Evolutionary conservation across 2,888 invertebrate species (phyloP), one percentile per base, ranked within the genome.

Genomic region (Panopea generosa): DNA sequence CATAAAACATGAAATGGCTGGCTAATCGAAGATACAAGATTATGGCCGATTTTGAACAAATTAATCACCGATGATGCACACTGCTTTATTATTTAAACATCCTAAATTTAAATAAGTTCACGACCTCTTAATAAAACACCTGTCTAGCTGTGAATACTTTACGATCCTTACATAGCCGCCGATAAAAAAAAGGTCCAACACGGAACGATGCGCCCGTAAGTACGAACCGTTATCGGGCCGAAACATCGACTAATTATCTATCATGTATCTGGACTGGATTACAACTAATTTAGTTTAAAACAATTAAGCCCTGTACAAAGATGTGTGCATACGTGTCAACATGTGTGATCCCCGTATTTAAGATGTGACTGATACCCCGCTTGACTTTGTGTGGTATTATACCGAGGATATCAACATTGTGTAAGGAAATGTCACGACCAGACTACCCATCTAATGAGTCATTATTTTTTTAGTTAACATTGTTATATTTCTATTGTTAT

Each of bases 301-400:
- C 74, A 74, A 74, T 63, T 24, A 57, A 47, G 45, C 72, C 77
- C 68, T 77, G 79, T 79, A 79, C 75, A 26, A 18, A 6, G 56
- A 60, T 49, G 71, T 53, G 66, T 75, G 52, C 56, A 38, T 26
- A 18, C 56, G 72, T 75, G 75, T 79, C 79, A 75, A 65, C 79
- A 79, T 79, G 66, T 63, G 65, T 11, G 72, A 68, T 77, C 72
- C n/a, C 20, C 47, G 26, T 45, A 63, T 65, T 71, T 52, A 59
- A 20, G 45, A 43, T 27, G 26, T 4, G 24, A 53, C 52, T 49
- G 38, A 70, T 24, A 27, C 45, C 62, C 40, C 49, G 49, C 47
- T 70, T 62, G 57, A 38, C 40, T 40, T 62, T 70, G 70, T 62
- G 70, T 70, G 70, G 62, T 47, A 33, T n/a, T n/a, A n/a, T n/a